These are phyloP conservation scores for Tachina fera DNA, from an alignment of 2,888 invertebrate genomes.

Conservation along the genomic window DNA sequence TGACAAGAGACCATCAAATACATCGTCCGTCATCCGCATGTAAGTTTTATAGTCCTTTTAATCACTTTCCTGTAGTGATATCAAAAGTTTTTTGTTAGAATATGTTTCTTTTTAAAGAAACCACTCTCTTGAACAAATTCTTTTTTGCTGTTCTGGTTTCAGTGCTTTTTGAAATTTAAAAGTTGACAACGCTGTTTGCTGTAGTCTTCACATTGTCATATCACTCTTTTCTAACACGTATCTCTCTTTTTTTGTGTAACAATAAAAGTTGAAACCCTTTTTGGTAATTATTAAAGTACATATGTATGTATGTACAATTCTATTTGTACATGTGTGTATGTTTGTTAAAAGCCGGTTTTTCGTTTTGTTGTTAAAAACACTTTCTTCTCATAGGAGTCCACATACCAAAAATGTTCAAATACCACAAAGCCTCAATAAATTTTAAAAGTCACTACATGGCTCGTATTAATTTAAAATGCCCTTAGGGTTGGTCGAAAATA, in stretches of 20 bases:
- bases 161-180: too few relatives aligned
- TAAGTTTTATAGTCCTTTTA: too few relatives aligned
- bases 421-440: constrained; percentile 63
- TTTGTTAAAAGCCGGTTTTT: constrained; percentile 53
- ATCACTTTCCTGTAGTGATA: too few relatives aligned
- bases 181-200: too few relatives aligned
- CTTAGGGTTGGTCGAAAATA: constrained; percentile 26
- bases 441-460: constrained; percentile 33
- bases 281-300: not conserved
- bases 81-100: too few relatives aligned
- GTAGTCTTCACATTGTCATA: not conserved
- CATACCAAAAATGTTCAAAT: constrained; percentile 39
- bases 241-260: not conserved
- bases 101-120: too few relatives aligned
- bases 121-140: too few relatives aligned
- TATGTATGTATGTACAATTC: too few relatives aligned
- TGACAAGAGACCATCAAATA: too few relatives aligned
- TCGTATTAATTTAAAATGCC: constrained; percentile 23
- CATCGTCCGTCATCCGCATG: too few relatives aligned
- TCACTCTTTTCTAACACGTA: not conserved
- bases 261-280: not conserved
- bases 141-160: too few relatives aligned
- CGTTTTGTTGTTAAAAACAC: constrained; percentile 8
- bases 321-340: too few relatives aligned
- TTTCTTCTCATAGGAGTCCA: constrained; percentile 11